Evolutionary conservation across 2,113 vertebrate species (phyloP).

Genomic region (Apaloderma vittatum): DNA sequence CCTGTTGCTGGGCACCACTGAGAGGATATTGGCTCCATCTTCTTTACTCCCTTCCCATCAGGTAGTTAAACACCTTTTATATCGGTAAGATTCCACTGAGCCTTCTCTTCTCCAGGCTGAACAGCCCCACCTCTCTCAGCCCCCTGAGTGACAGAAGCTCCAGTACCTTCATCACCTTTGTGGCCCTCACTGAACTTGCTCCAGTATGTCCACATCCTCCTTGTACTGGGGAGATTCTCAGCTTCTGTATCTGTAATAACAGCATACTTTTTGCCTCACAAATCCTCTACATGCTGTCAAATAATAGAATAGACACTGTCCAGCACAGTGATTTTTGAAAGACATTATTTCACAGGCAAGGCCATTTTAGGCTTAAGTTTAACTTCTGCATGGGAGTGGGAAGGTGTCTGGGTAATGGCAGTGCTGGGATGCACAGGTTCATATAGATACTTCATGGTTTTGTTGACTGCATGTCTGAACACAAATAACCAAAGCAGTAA

Average conservation of each 20-base stretch:
- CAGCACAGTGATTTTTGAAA: background rate
- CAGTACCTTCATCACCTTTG: background rate
- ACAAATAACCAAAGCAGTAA: background rate
- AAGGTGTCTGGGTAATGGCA: background rate
- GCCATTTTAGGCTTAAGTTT: background rate
- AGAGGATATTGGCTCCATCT: background rate
- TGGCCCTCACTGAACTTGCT: background rate
- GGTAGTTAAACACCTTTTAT: background rate
- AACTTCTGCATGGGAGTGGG: background rate
- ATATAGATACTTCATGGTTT: background rate
- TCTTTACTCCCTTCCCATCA: background rate
- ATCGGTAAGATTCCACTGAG: fast-evolving
- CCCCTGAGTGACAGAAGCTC: fast-evolving
- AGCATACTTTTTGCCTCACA: background rate
- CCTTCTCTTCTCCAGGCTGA: background rate
- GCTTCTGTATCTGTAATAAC: background rate
- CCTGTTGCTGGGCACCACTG: background rate
- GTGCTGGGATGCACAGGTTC: background rate
- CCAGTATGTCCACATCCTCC: background rate
- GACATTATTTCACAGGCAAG: background rate
- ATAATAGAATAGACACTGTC: background rate
- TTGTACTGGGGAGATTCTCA: background rate
- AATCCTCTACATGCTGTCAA: background rate
- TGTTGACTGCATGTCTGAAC: background rate
- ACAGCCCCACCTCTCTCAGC: background rate